A percentile compares a stretch with the other conserved stretches of the same genome.
Conservation (phyloP, 2,888 invertebrate species). For the Spialia ferax region DNA sequence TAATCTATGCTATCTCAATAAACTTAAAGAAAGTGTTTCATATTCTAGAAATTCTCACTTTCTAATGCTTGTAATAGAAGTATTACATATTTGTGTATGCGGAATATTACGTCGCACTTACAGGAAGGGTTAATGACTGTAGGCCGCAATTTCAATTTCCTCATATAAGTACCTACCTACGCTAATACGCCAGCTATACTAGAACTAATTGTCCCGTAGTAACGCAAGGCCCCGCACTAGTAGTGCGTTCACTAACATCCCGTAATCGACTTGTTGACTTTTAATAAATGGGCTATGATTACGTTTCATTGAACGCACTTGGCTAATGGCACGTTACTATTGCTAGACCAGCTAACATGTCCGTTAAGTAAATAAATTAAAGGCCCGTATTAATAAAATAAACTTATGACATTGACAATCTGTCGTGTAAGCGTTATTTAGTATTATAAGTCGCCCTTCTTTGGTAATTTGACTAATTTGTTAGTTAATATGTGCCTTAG, state of each 20-base stretch:
- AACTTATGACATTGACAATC: no score
- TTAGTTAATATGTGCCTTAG: no score
- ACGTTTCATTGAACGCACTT: constrained; percentile 27
- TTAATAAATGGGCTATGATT: constrained; percentile 37
- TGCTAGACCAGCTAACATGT: constrained; percentile 26
- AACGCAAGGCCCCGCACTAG: constrained; percentile 18
- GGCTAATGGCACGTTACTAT: constrained; percentile 7
- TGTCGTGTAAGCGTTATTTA: no score
- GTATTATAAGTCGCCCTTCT: no score
- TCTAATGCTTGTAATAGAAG: not conserved
- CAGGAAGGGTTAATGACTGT: constrained; percentile 26
- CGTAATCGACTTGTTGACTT: constrained; percentile 41
- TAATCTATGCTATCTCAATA: not conserved
- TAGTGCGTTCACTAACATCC: constrained; percentile 38
- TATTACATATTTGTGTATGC: not conserved
- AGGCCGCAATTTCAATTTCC: constrained; percentile 34
- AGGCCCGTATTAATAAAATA: no score
- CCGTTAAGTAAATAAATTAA: not conserved
- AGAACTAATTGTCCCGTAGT: constrained; percentile 40
- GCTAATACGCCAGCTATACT: constrained; percentile 36
- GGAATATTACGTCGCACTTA: constrained; percentile 26
- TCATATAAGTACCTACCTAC: no score
- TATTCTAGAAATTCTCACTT: not conserved
- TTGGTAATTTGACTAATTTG: no score
- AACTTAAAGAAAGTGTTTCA: not conserved